Base-by-base conservation (phyloP, 2,113 vertebrate genomes). In the Herpetotheres cachinnans region DNA sequence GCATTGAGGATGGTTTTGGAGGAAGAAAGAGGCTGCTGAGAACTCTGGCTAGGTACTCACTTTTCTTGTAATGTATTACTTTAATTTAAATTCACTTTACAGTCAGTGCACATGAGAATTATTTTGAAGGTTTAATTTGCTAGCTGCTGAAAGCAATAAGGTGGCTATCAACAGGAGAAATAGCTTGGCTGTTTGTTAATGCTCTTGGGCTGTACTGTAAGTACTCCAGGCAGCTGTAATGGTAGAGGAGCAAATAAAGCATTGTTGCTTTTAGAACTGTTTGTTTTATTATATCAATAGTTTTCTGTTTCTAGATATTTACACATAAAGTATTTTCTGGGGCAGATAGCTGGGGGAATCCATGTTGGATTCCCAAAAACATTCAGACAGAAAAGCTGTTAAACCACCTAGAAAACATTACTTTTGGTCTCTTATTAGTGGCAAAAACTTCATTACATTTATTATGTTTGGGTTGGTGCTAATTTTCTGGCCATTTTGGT, bases 61-160 rank as follows among this genome's bases (percentile, higher is more conserved):
- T 92, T 97, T 90, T 66, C 90, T 69, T 81, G 70, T 97, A 97
- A 97, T 96, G 52, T 93, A 97, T 97, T 97, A 94, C 92, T 98
- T 98, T 97, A 97, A 98, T 98, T 98, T 98, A 96, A 97, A 97
- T 97, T 96, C 95, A 91, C 94, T 98, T 98, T 97, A 97, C 89
- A 98, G 96, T 97, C 96, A 69, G 85, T 94, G 91, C 97, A 97
- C 96, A 97, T 92, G 97, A 98, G 97, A 97, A 97, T 98, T 98
- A 97, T 98, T 97, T 96, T 85, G 95, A 97, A 97, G 93, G 91
- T 97, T 98, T 97, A 97, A 97, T 98, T 98, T 97, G 96, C 95
- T 98, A 93, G 97, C 92, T 98, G 93, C 96, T 96, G 96, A 98
- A 97, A 95, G 92, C 96, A 97, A 96, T 94, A 96, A 93, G 91